Evolutionary conservation across 2,113 vertebrate species (phyloP).

Genomic region (Cyrtonyx montezumae): DNA sequence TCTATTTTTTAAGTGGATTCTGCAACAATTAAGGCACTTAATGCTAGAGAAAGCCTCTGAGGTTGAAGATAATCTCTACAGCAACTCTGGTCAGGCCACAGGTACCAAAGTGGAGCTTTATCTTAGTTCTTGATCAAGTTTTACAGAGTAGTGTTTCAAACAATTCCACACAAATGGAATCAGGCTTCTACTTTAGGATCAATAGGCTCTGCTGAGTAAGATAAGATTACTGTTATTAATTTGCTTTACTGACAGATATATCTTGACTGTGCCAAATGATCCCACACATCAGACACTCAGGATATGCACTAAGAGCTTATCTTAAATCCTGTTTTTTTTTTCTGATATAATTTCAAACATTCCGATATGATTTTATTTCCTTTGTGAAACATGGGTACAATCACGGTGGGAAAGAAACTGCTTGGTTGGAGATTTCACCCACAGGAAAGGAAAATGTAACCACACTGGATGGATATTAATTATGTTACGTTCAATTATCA

Average conservation of each 20-base stretch:
- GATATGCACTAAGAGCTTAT: slow-evolving; percentile 35
- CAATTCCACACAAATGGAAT: slow-evolving; percentile 79
- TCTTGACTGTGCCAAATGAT: slow-evolving; percentile 65
- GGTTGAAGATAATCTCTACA: slow-evolving; percentile 70
- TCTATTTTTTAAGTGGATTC: slow-evolving; percentile 65
- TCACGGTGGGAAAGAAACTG: slow-evolving; percentile 54
- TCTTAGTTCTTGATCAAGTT: slow-evolving; percentile 74
- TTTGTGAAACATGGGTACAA: slow-evolving; percentile 46
- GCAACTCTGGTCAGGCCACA: slow-evolving; percentile 45
- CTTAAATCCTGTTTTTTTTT: slow-evolving; percentile 47
- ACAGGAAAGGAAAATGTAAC: slow-evolving; percentile 63
- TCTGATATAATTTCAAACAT: slow-evolving; percentile 45
- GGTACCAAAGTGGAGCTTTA: slow-evolving; percentile 71
- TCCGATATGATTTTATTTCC: slow-evolving; percentile 32
- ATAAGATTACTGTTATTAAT: slow-evolving; percentile 80
- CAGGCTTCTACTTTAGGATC: slow-evolving; percentile 72
- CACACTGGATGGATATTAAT: slow-evolving; percentile 36
- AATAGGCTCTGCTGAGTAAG: slow-evolving; percentile 66
- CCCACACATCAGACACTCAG: slow-evolving; percentile 47
- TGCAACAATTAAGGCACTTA: slow-evolving; percentile 55
- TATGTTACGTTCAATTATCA: slow-evolving; percentile 57
- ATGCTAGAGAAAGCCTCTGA: slow-evolving; percentile 55
- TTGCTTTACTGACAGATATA: slow-evolving; percentile 76
- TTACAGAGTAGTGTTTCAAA: slow-evolving; percentile 78
- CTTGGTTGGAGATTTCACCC: slow-evolving; percentile 21